Conservation (phyloP, 2,797 vertebrate species). For the Megalops cyprinoides region DNA sequence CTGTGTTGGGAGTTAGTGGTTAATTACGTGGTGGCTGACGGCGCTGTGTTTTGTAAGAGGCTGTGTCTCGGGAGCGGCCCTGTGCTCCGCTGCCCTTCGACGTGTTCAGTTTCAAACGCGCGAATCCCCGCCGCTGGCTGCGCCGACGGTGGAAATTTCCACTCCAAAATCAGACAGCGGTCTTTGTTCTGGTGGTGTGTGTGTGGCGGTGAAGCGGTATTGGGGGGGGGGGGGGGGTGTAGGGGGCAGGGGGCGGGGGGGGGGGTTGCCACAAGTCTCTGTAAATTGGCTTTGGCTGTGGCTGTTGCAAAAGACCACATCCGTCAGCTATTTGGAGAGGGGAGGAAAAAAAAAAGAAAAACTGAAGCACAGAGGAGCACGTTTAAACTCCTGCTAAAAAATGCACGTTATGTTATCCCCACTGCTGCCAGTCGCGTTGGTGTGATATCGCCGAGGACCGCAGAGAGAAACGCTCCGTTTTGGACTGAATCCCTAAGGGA, state of each 20-base stretch:
- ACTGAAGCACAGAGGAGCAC: neutral
- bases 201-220: too few species aligned
- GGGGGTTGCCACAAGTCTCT: constrained; percentile 45
- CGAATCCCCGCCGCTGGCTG: constrained; percentile 57
- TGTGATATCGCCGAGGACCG: neutral
- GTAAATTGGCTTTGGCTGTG: constrained; percentile 41
- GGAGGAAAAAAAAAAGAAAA: neutral
- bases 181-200: constrained; percentile 52
- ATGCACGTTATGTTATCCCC: neutral
- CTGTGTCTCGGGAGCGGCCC: constrained; percentile 43
- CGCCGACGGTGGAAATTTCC: constrained; percentile 79
- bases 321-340: constrained; percentile 34
- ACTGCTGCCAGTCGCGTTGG: neutral
- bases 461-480: neutral
- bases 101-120: constrained; percentile 77
- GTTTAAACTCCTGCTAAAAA: neutral
- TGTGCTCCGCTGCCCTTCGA: constrained; percentile 61
- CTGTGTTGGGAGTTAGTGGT: constrained; percentile 3
- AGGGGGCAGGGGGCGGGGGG: neutral
- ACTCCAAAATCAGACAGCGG: constrained; percentile 63
- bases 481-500: neutral
- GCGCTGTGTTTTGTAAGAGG: neutral
- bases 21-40: neutral
- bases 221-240: neutral
- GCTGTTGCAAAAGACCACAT: constrained; percentile 43